Evolutionary conservation across 2,113 vertebrate species (phyloP).

Genomic region (Sciurus niger): DNA sequence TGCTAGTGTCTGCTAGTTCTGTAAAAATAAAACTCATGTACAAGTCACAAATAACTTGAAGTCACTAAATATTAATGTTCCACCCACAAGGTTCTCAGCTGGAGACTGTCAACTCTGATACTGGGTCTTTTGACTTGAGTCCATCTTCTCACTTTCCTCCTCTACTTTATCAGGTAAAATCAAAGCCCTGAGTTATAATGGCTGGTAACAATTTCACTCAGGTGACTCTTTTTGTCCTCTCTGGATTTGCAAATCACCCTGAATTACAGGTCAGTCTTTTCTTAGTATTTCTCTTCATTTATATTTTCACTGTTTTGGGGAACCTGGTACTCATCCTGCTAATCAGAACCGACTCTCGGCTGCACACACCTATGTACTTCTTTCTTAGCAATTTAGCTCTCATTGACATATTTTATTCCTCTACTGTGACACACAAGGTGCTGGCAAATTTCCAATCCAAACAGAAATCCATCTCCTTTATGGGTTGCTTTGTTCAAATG

Average conservation of each 20-base stretch:
- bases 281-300: constrained; percentile 62
- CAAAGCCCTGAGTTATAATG: not conserved
- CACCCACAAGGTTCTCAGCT: too few species aligned
- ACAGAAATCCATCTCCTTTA: constrained; percentile 60
- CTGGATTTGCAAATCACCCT: constrained; percentile 65
- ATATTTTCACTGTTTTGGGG: constrained; percentile 65
- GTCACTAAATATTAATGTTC: not conserved
- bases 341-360: constrained; percentile 25
- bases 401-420: constrained; percentile 73
- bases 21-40: not conserved
- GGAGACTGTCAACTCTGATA: not conserved
- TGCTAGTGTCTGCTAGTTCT: not conserved
- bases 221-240: constrained; percentile 40
- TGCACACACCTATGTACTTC: constrained; percentile 71
- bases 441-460: constrained; percentile 33
- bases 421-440: constrained; percentile 41
- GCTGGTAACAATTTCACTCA: constrained; percentile 20
- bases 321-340: constrained; percentile 51
- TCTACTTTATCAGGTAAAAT: not conserved
- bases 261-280: constrained; percentile 68
- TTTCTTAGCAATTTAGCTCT: constrained; percentile 68
- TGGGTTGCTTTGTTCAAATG: constrained; percentile 71
- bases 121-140: not conserved
- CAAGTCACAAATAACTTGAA: not conserved
- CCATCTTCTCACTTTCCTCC: not conserved